Evolutionary conservation across 2,888 invertebrate genomes (phyloP).

Genomic region (Ecdyonurus torrentis): DNA sequence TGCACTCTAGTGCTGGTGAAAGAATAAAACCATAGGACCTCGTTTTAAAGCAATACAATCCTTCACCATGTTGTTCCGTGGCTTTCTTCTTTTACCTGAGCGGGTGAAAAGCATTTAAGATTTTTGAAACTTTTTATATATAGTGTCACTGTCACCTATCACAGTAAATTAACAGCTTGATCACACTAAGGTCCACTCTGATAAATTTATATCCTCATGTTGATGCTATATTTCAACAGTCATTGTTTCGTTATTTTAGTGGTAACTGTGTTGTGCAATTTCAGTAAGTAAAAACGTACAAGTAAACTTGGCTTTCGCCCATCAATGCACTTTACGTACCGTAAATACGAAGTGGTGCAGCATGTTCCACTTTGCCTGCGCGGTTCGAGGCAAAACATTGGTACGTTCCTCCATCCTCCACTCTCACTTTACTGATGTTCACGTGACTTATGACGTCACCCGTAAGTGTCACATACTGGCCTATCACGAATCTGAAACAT

Average conservation of each 20-base stretch:
- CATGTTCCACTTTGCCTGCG: conserved; percentile 22
- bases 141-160: no score
- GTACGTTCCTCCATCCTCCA: conserved; percentile 27
- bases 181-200: no score
- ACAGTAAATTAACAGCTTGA: no score
- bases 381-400: conserved; percentile 22
- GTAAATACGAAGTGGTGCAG: conserved; percentile 24
- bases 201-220: neutral
- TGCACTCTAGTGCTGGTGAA: no score
- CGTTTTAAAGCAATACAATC: no score
- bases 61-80: no score
- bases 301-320: neutral
- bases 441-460: conserved; percentile 28
- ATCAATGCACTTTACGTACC: conserved; percentile 16
- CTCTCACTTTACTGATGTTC: conserved; percentile 25
- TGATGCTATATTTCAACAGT: neutral
- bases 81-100: no score
- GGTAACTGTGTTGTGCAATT: neutral
- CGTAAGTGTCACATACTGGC: conserved; percentile 26
- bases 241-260: no score
- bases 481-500: conserved; percentile 23
- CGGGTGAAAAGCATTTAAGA: no score
- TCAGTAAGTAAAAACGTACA: neutral
- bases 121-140: no score
- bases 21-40: no score